phyloP scores from a whole-genome alignment of 2,797 vertebrate genomes.

The Pagetopsis macropterus region DNA sequence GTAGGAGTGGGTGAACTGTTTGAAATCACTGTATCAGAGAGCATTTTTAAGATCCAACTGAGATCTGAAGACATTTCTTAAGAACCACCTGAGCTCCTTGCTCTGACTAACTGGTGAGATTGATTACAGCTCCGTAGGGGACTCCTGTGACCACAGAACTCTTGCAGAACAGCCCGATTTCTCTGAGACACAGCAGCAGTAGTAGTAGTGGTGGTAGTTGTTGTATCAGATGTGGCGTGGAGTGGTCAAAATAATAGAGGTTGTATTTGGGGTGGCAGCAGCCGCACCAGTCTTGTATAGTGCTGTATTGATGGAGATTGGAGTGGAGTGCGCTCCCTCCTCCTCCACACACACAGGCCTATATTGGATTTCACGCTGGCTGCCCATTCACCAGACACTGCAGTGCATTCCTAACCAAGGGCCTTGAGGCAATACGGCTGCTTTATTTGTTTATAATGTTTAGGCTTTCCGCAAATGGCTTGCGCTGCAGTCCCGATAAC shows the following conservation, averaged over 20 bases:
- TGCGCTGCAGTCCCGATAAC: constrained; percentile 76
- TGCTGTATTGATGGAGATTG: constrained; percentile 79
- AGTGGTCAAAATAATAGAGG: constrained; percentile 67
- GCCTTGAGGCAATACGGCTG: constrained; percentile 79
- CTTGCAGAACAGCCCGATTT: constrained; percentile 19
- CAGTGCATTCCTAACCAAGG: constrained; percentile 79
- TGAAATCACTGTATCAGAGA: constrained; percentile 31
- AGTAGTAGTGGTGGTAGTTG: constrained; percentile 16
- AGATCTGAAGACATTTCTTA: constrained; percentile 26
- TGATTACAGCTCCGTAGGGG: constrained; percentile 37
- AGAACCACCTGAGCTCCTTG: constrained; percentile 14
- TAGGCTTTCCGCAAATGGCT: constrained; percentile 81
- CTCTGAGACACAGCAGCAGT: constrained; percentile 30
- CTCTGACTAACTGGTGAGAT: constrained; percentile 52
- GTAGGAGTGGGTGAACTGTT: constrained; percentile 29
- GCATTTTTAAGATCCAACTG: constrained; percentile 36
- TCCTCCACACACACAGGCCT: constrained; percentile 57
- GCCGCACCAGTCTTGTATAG: constrained; percentile 68
- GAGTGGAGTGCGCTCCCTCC: constrained; percentile 72
- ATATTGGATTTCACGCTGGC: constrained; percentile 81
- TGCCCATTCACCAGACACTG: constrained; percentile 83
- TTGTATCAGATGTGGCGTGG: constrained; percentile 50
- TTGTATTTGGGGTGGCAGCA: constrained; percentile 67
- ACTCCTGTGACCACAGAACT: constrained; percentile 29
- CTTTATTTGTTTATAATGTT: constrained; percentile 88